phyloP scores from a whole-genome alignment of 1,140 invertebrate genomes.

The Drosophila truncata region DNA sequence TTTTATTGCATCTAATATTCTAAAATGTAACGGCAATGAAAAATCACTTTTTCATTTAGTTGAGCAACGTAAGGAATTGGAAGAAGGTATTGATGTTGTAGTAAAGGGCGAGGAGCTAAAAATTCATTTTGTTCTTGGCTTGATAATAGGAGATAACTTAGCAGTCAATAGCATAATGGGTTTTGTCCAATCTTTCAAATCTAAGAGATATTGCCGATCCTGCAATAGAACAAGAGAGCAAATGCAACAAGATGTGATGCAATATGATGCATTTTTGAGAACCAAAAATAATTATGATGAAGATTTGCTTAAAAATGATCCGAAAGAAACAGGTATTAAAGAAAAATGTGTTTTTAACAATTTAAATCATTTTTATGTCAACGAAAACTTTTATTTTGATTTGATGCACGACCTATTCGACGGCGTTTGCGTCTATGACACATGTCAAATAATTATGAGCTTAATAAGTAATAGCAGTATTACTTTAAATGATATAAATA shows the following conservation, averaged over 20 bases:
- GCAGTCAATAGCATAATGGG: background rate
- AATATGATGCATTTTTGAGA: background rate
- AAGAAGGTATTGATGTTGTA: background rate
- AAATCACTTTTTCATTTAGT: background rate
- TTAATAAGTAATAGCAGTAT: background rate
- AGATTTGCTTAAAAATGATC: background rate
- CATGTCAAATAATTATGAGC: background rate
- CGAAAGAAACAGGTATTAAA: background rate
- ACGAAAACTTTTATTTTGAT: background rate
- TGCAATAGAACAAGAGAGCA: background rate
- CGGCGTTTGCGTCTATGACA: background rate
- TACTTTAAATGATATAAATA: background rate
- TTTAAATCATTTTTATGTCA: background rate
- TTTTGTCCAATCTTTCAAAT: slow-evolving; percentile 11
- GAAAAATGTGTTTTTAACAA: background rate
- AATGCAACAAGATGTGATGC: background rate
- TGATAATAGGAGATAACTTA: background rate
- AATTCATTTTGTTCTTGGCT: slow-evolving; percentile 1
- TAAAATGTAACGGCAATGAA: background rate
- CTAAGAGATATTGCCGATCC: background rate
- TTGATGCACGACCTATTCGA: background rate
- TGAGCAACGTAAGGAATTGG: background rate
- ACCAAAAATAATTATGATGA: background rate
- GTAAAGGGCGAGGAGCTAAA: background rate
- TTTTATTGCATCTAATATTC: background rate